A percentile compares a stretch with the other conserved stretches of the same genome.
Conservation (phyloP, 2,888 invertebrate genomes). For the Cheilosia urbana region DNA sequence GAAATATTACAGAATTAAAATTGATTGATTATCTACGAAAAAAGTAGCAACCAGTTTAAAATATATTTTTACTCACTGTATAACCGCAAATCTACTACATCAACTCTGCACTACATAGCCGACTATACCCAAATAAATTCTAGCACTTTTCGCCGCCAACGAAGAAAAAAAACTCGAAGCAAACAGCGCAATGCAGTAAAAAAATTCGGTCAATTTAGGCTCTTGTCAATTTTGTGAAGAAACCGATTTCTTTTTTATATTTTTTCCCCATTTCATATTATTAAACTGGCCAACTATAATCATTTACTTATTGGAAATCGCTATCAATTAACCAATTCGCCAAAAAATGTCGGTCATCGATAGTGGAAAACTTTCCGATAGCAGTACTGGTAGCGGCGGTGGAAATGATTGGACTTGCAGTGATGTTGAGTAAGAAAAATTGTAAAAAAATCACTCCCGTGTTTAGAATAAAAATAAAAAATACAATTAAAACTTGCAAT, state of each 20-base stretch:
- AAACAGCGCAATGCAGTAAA: constrained; percentile 74
- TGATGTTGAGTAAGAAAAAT: constrained; percentile 83
- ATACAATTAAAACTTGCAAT: constrained; percentile 53
- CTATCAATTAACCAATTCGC: constrained; percentile 13
- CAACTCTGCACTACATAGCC: constrained; percentile 6
- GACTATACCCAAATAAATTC: constrained; percentile 22
- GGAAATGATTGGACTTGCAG: constrained; percentile 80
- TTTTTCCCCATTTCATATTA: constrained; percentile 21
- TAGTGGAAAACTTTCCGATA: constrained; percentile 70
- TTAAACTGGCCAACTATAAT: neutral
- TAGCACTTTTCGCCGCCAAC: constrained; percentile 71
- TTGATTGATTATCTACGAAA: no score
- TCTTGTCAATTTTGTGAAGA: constrained; percentile 61
- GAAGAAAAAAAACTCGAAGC: constrained; percentile 51
- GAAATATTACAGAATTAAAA: no score
- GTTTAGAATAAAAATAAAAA: constrained; percentile 34
- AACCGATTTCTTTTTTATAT: constrained; percentile 7
- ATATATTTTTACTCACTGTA: neutral
- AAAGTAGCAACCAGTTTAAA: neutral
- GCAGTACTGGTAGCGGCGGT: constrained; percentile 66
- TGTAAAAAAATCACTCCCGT: constrained; percentile 76
- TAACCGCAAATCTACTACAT: constrained; percentile 22
- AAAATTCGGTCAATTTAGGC: constrained; percentile 44
- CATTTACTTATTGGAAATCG: constrained; percentile 7
- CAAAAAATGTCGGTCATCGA: constrained; percentile 64